A percentile compares a stretch with the other conserved stretches of the same genome.
phyloP scores from a whole-genome alignment of 2,113 vertebrate genomes.

The Salvator merianae region DNA sequence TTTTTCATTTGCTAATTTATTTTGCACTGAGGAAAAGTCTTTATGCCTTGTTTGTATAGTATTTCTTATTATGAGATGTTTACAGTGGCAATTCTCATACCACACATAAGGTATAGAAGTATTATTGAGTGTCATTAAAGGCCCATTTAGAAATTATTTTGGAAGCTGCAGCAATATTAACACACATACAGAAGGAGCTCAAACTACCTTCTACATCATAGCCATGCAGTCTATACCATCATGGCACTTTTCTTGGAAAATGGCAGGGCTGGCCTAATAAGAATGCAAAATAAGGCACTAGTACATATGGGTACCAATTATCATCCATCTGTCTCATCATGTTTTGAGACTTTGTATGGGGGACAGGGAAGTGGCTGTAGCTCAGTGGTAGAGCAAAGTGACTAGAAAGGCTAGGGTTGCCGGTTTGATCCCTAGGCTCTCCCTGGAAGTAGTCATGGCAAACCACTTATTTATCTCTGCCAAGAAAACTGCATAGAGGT shows the following conservation, averaged over 20 bases:
- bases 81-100: not conserved
- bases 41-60: constrained; percentile 6
- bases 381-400: no score
- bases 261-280: no score
- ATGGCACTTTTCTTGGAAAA: not conserved
- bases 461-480: no score
- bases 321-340: no score
- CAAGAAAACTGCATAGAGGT: no score
- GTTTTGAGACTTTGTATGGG: no score
- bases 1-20: not conserved
- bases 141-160: not conserved
- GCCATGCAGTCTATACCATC: not conserved
- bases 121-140: constrained; percentile 11
- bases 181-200: not conserved
- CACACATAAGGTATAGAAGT: not conserved
- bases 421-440: no score
- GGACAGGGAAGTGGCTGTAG: no score
- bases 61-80: not conserved
- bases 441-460: no score
- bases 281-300: no score
- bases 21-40: not conserved
- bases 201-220: not conserved
- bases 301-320: no score
- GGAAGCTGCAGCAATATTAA: not conserved
- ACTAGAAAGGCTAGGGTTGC: no score